A percentile compares a stretch with the other conserved stretches of the same genome.
These are phyloP conservation scores for Epizoanthus scotinus DNA, from an alignment of 92 coral and sea anemone species.

Conservation along the genomic window DNA sequence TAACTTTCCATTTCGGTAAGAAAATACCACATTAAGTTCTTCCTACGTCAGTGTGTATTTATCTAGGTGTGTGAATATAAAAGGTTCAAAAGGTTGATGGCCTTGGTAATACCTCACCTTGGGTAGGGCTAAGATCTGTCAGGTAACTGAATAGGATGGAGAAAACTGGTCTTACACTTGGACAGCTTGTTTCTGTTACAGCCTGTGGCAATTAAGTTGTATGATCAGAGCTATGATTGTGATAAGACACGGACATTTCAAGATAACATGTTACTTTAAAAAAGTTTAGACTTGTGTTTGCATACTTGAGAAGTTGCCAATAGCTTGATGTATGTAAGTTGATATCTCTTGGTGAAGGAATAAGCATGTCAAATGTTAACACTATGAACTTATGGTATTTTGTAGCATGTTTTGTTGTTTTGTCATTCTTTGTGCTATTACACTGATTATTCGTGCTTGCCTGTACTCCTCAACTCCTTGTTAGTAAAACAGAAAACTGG, in stretches of 20 bases:
- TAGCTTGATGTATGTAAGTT: conserved; percentile 10
- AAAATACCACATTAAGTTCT: background rate
- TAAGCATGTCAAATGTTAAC: too few relatives aligned
- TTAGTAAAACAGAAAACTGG: too few relatives aligned
- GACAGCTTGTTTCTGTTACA: conserved; percentile 8
- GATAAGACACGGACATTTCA: conserved; percentile 7
- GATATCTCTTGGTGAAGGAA: background rate
- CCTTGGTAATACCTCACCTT: background rate
- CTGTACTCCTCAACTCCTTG: too few relatives aligned
- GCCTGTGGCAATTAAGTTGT: background rate
- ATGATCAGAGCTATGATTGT: background rate
- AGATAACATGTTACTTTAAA: background rate
- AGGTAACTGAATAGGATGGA: background rate
- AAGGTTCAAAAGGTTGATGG: too few relatives aligned
- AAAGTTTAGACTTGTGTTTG: background rate
- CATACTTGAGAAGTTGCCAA: conserved; percentile 11
- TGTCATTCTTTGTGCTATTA: too few relatives aligned
- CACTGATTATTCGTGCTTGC: too few relatives aligned
- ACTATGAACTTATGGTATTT: too few relatives aligned
- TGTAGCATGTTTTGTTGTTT: too few relatives aligned
- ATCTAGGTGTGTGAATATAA: background rate
- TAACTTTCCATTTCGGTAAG: background rate
- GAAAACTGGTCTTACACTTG: background rate
- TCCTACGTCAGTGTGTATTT: background rate
- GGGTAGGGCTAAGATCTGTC: background rate